Percentiles rank a stretch among this genome's conserved stretches.
Evolutionary conservation across 2,113 vertebrate genomes (phyloP).

Genomic region (Notarius quadriscutis): DNA sequence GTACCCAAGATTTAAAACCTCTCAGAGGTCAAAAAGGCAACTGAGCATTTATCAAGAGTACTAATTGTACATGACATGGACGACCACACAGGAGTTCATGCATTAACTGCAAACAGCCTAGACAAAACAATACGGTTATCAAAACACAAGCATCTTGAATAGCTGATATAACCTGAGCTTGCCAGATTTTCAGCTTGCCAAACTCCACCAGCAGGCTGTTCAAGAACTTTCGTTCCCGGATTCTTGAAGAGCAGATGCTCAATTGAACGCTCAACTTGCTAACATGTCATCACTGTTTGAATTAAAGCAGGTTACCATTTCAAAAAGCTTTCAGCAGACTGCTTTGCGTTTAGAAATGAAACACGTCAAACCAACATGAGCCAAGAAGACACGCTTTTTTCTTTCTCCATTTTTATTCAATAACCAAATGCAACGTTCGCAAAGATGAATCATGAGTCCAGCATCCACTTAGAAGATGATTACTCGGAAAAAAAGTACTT

Average conservation of each 20-base stretch:
- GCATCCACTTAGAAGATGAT: neutral
- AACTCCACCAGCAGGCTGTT: neutral
- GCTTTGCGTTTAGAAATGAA: neutral
- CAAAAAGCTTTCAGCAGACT: neutral
- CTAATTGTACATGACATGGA: constrained; percentile 10
- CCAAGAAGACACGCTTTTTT: neutral
- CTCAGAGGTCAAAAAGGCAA: constrained; percentile 24
- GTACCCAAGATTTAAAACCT: constrained; percentile 16
- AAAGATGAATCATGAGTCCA: neutral
- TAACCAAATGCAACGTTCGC: too few relatives aligned
- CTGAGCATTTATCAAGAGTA: neutral
- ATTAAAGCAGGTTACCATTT: constrained; percentile 12
- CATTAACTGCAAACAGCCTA: constrained; percentile 8
- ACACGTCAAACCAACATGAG: neutral
- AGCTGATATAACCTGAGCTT: constrained; percentile 8
- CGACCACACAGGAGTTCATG: constrained; percentile 1
- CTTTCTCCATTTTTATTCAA: neutral
- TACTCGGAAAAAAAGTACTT: neutral
- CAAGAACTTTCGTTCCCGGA: neutral
- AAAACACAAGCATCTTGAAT: neutral
- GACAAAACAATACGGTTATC: constrained; percentile 16
- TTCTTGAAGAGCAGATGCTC: neutral
- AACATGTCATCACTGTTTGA: neutral
- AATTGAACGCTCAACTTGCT: neutral
- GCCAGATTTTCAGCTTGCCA: neutral